Conservation (phyloP, 2,888 invertebrate species). For the Heliconius hortense region DNA sequence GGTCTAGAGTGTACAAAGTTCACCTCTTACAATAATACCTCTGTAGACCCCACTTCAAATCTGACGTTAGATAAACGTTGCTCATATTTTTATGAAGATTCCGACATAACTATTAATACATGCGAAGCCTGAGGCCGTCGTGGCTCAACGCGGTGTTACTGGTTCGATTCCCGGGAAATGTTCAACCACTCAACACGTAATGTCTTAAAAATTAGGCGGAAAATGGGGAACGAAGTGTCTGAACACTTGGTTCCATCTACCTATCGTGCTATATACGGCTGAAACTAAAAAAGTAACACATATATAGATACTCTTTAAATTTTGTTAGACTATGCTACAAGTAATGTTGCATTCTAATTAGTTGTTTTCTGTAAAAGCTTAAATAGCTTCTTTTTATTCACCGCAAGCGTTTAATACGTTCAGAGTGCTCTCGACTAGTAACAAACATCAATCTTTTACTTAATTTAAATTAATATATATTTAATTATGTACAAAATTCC, state of each 20-base stretch:
- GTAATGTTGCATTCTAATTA: neutral
- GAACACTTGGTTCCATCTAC: neutral
- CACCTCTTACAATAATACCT: constrained; percentile 71
- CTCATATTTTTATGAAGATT: constrained; percentile 56
- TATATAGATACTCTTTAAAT: neutral
- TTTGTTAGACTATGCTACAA: neutral
- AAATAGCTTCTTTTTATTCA: neutral
- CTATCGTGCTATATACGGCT: neutral
- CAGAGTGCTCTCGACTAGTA: neutral
- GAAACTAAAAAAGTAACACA: neutral
- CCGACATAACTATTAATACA: constrained; percentile 43
- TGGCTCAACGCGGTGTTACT: no score
- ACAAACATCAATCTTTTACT: neutral
- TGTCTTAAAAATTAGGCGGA: neutral
- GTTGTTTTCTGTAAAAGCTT: neutral
- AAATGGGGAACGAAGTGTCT: neutral
- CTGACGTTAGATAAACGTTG: constrained; percentile 72
- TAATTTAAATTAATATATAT: neutral
- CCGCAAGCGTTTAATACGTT: neutral
- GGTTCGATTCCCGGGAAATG: no score
- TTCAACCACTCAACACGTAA: neutral
- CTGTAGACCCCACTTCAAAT: constrained; percentile 66
- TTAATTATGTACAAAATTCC: neutral
- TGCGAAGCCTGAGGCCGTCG: neutral
- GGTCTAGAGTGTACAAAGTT: constrained; percentile 66